These are phyloP conservation scores for Pandemis heparana DNA, from an alignment of 2,888 invertebrate genomes.

Conservation along the genomic window DNA sequence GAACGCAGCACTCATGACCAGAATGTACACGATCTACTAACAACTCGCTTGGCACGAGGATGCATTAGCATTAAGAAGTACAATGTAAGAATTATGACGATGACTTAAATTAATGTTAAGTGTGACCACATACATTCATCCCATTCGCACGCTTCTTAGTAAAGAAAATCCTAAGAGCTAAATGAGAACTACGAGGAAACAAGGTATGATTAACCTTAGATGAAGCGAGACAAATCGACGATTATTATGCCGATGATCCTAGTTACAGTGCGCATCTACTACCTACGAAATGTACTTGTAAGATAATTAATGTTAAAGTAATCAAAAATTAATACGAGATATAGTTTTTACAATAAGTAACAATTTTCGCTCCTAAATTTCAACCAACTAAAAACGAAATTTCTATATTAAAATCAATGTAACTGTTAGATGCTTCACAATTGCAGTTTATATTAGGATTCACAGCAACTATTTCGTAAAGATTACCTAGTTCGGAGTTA, in stretches of 20 bases:
- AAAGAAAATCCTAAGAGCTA: constrained; percentile 72
- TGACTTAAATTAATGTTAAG: constrained; percentile 72
- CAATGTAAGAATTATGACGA: constrained; percentile 65
- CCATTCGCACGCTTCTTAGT: constrained; percentile 70
- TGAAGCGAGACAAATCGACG: constrained; percentile 67
- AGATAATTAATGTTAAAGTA: constrained; percentile 63
- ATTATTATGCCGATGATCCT: constrained; percentile 71
- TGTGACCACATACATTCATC: constrained; percentile 77
- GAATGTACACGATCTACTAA: constrained; percentile 79
- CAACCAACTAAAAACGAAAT: constrained; percentile 72
- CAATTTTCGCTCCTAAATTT: constrained; percentile 78
- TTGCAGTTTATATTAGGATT: constrained; percentile 72
- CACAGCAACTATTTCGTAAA: constrained; percentile 82
- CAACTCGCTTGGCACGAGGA: constrained; percentile 69
- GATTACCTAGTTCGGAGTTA: constrained; percentile 76
- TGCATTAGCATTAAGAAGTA: constrained; percentile 60
- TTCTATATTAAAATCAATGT: constrained; percentile 64
- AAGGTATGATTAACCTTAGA: constrained; percentile 67
- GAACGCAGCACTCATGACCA: constrained; percentile 79
- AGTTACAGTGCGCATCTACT: constrained; percentile 67
- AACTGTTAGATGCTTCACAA: constrained; percentile 62
- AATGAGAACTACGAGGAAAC: constrained; percentile 74
- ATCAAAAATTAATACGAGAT: constrained; percentile 68
- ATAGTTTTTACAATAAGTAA: constrained; percentile 76
- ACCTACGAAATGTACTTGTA: constrained; percentile 63